Percentiles rank a stretch among this genome's conserved stretches.
Conservation (phyloP, 2,888 invertebrate genomes). For the Malthinus flaveolus region DNA sequence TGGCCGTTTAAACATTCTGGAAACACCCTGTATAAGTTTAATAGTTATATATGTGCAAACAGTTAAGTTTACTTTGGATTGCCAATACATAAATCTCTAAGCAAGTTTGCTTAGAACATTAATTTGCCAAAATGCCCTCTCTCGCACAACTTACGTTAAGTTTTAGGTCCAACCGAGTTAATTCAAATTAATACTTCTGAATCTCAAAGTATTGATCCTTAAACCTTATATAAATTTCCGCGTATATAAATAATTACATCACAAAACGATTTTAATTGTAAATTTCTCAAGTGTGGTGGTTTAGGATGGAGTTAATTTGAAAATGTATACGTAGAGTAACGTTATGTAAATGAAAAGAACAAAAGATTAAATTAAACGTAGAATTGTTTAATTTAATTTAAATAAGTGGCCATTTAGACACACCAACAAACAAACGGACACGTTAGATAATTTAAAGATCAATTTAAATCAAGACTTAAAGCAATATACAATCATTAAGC, state of each 20-base stretch:
- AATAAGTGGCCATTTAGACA: constrained; percentile 36
- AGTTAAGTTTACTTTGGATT: not conserved
- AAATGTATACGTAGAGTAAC: too few relatives aligned
- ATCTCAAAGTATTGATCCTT: not conserved
- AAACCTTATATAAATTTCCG: too few relatives aligned
- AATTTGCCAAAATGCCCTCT: not conserved
- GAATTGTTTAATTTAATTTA: constrained; percentile 32
- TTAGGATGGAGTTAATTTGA: too few relatives aligned
- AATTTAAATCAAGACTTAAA: constrained; percentile 45
- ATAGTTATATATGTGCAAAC: not conserved
- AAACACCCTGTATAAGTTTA: not conserved
- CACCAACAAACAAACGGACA: constrained; percentile 38
- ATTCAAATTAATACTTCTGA: not conserved
- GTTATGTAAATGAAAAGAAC: too few relatives aligned
- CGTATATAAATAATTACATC: too few relatives aligned
- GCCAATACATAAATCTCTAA: not conserved
- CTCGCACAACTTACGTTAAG: not conserved
- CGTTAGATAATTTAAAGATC: constrained; percentile 44
- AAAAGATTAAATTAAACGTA: constrained; percentile 27
- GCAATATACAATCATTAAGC: constrained; percentile 48
- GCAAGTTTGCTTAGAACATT: not conserved
- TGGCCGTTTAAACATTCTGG: too few relatives aligned
- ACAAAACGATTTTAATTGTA: too few relatives aligned
- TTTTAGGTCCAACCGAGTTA: not conserved
- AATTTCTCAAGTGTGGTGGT: too few relatives aligned